These are phyloP conservation scores for Lytechinus variegatus DNA, from an alignment of 35 echinoderm and acorn worm species.

Conservation along the genomic window DNA sequence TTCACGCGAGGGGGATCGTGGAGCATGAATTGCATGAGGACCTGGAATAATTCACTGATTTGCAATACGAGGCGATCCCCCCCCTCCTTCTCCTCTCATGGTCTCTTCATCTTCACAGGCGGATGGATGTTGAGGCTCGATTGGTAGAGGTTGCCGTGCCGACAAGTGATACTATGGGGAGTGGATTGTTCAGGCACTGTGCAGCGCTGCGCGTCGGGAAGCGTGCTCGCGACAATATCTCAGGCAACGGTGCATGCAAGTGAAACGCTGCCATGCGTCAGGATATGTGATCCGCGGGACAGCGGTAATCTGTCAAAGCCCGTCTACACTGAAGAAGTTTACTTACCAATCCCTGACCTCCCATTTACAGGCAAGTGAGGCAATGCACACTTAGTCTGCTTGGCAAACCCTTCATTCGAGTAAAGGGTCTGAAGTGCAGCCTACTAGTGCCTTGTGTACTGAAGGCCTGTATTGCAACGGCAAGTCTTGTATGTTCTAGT, in stretches of 20 bases:
- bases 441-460: too few relatives aligned
- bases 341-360: not conserved
- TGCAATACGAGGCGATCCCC: conserved; percentile 9
- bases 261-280: conserved; percentile 30
- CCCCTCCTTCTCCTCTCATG: not conserved
- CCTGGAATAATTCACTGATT: conserved; percentile 43
- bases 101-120: not conserved
- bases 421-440: too few relatives aligned
- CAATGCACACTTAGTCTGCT: too few relatives aligned
- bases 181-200: conserved; percentile 9
- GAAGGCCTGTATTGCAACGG: too few relatives aligned
- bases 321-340: not conserved
- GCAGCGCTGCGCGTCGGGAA: conserved; percentile 19
- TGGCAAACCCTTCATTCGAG: too few relatives aligned
- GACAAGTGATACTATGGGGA: conserved; percentile 37
- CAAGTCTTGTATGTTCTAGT: too few relatives aligned
- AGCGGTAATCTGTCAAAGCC: conserved; percentile 15
- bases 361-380: not conserved
- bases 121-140: conserved; percentile 4
- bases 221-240: conserved; percentile 46
- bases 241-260: conserved; percentile 45
- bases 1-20: not conserved
- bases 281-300: not conserved
- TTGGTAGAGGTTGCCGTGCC: conserved; percentile 5
- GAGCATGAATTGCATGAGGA: not conserved